Percentiles rank a stretch among this genome's conserved stretches.
Evolutionary conservation across 2,113 vertebrate genomes (phyloP).

Genomic region (Anguilla rostrata): DNA sequence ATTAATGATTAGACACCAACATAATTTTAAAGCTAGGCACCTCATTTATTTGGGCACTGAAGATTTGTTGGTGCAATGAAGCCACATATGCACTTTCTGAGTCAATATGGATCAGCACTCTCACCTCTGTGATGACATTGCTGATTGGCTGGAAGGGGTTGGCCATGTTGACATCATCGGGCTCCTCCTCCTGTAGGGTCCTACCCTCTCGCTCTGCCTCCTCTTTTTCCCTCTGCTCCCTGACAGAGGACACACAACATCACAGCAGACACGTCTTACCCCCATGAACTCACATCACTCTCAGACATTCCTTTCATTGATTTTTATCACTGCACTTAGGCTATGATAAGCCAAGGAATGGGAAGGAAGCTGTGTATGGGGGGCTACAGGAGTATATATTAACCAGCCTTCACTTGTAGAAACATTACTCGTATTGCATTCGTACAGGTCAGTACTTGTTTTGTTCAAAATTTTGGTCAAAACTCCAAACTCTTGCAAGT

Average conservation of each 20-base stretch:
- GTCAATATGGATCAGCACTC: slow-evolving; percentile 42
- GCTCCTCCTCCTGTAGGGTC: slow-evolving; percentile 52
- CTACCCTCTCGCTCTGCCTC: slow-evolving; percentile 62
- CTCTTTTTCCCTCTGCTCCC: slow-evolving; percentile 63
- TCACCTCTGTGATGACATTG: slow-evolving; percentile 77
- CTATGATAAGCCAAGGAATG: background rate
- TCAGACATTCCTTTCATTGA: background rate
- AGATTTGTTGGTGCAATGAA: slow-evolving; percentile 19
- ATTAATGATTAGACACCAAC: no score
- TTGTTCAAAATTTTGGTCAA: background rate
- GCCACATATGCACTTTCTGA: slow-evolving; percentile 13
- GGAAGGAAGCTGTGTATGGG: background rate
- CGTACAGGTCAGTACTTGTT: background rate
- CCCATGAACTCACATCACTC: background rate
- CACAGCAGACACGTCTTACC: background rate
- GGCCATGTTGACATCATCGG: slow-evolving; percentile 65
- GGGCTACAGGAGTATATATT: background rate
- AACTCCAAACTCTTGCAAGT: no score
- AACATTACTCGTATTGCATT: background rate
- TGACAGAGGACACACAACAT: background rate
- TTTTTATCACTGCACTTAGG: background rate
- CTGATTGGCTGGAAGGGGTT: slow-evolving; percentile 81
- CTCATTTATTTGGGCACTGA: background rate
- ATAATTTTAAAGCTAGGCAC: background rate
- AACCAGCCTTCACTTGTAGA: background rate